These are phyloP conservation scores for Drosophila auraria DNA, from an alignment of 1,140 invertebrate genomes.

Conservation along the genomic window DNA sequence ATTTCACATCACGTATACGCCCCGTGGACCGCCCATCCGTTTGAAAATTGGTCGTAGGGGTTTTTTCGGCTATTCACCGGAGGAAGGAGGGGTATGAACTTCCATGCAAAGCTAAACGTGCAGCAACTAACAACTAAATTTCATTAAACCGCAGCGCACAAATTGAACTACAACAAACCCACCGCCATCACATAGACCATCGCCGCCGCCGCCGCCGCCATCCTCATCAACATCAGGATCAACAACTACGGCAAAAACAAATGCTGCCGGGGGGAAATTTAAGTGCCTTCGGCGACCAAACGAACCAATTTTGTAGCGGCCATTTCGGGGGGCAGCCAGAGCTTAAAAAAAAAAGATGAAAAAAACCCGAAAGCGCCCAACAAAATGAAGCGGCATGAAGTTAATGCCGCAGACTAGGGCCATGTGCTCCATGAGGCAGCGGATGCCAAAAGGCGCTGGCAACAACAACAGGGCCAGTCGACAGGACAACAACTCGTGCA, in stretches of 20 bases:
- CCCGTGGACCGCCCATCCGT: constrained; percentile 32
- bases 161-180: constrained; percentile 76
- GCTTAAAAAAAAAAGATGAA: constrained; percentile 24
- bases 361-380: constrained; percentile 30
- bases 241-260: constrained; percentile 41
- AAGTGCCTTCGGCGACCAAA: constrained; percentile 74
- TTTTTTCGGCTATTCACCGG: constrained; percentile 24
- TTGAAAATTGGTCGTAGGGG: constrained; percentile 29
- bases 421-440: constrained; percentile 60
- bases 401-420: constrained; percentile 60
- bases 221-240: constrained; percentile 33
- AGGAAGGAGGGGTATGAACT: constrained; percentile 14
- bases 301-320: constrained; percentile 75
- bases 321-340: constrained; percentile 33
- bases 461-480: constrained; percentile 8
- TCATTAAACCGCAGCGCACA: constrained; percentile 80
- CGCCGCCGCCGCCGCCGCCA: constrained; percentile 16
- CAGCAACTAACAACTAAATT: constrained; percentile 82
- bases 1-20: constrained; percentile 63
- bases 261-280: constrained; percentile 72
- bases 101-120: constrained; percentile 76
- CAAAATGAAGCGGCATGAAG: constrained; percentile 65
- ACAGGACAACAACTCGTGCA: constrained; percentile 72
- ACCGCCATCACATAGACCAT: constrained; percentile 21
- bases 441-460: constrained; percentile 45